phyloP scores from a whole-genome alignment of 2,113 vertebrate species.

The Phyllopteryx taeniolatus region DNA sequence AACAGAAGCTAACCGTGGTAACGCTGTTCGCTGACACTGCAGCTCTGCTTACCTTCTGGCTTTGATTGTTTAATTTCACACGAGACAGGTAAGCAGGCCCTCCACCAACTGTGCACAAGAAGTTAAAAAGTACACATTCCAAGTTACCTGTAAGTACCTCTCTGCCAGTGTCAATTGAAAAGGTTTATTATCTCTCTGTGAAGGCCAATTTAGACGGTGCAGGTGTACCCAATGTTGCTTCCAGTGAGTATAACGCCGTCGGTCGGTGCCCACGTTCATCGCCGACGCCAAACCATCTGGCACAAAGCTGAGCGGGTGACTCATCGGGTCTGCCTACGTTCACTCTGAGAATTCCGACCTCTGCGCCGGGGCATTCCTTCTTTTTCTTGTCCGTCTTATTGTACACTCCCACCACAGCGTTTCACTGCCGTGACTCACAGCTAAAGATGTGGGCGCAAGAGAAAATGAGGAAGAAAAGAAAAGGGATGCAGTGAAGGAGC shows the following conservation, averaged over 20 bases:
- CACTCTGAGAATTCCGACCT: not conserved
- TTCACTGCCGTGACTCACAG: not conserved
- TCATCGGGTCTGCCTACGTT: constrained; percentile 1
- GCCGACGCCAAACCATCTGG: not conserved
- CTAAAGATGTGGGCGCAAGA: not conserved
- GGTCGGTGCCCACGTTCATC: not conserved
- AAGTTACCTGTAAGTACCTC: not conserved
- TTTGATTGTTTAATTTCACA: no score
- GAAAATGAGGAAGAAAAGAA: not conserved
- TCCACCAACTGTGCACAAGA: no score
- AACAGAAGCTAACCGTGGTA: no score
- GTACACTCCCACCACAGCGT: not conserved
- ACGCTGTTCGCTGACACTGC: no score
- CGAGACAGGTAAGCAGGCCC: no score
- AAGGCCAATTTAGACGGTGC: not conserved
- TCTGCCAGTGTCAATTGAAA: not conserved
- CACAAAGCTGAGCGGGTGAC: not conserved
- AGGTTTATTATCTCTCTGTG: not conserved
- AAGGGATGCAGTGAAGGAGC: not conserved
- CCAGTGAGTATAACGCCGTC: not conserved
- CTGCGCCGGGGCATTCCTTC: not conserved
- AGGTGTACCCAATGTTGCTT: not conserved
- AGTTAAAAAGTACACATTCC: no score
- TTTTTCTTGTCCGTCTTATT: not conserved
- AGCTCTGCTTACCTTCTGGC: no score